Conservation (phyloP, 1,140 invertebrate species). For the Drosophila nigromelanica region DNA sequence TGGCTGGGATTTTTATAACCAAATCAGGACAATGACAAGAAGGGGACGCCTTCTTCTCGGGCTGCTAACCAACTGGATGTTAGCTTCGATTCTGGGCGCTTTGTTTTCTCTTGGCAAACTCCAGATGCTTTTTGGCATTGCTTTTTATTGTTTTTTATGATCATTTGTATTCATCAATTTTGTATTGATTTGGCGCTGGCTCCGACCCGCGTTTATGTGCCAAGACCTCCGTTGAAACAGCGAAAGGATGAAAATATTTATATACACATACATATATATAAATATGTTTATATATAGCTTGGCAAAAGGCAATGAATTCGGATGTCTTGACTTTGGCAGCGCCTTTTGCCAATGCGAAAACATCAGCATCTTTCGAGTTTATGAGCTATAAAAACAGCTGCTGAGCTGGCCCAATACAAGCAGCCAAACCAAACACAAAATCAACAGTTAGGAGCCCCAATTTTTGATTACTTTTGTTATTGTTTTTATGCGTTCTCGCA, state of each 20-base stretch:
- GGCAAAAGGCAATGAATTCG: slow-evolving; percentile 74
- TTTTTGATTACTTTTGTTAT: slow-evolving; percentile 82
- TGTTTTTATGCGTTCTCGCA: slow-evolving; percentile 71
- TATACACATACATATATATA: neutral
- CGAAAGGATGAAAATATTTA: slow-evolving; percentile 70
- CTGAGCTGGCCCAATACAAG: slow-evolving; percentile 13
- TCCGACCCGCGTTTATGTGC: slow-evolving; percentile 47
- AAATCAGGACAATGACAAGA: slow-evolving; percentile 63
- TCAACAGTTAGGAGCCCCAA: slow-evolving; percentile 65
- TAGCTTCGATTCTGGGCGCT: slow-evolving; percentile 45
- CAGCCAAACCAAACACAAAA: slow-evolving; percentile 8
- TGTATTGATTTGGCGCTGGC: slow-evolving; percentile 67
- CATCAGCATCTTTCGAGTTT: slow-evolving; percentile 77
- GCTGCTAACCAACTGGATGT: slow-evolving; percentile 25
- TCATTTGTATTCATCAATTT: slow-evolving; percentile 83
- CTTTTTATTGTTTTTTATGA: slow-evolving; percentile 83
- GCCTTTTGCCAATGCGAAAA: slow-evolving; percentile 59
- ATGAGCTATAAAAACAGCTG: slow-evolving; percentile 83
- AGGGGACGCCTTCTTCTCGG: neutral
- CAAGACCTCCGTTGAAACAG: slow-evolving; percentile 32
- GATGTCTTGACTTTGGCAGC: slow-evolving; percentile 55
- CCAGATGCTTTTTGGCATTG: slow-evolving; percentile 70
- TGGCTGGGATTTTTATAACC: slow-evolving; percentile 79
- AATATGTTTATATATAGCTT: slow-evolving; percentile 36
- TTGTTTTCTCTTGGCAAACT: slow-evolving; percentile 43